A percentile compares a stretch with the other conserved stretches of the same genome.
Evolutionary conservation across 2,113 vertebrate genomes (phyloP).

Genomic region (Astur gentilis): DNA sequence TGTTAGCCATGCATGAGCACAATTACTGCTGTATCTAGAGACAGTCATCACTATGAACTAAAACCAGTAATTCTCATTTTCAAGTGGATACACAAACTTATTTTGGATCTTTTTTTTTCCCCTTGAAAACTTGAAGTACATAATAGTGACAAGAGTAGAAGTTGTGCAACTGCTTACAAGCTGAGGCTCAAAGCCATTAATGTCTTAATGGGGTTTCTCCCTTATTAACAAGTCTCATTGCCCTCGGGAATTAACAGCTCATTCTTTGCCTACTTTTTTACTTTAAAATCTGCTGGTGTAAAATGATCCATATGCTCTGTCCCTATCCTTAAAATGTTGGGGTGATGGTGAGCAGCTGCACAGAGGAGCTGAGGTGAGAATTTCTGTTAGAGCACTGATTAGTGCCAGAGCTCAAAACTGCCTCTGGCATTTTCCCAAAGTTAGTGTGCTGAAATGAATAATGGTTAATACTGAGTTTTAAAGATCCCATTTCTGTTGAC

Average conservation of each 20-base stretch:
- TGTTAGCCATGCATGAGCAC: not conserved
- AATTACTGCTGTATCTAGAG: not conserved
- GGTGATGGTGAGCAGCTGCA: not conserved
- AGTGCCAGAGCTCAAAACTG: conserved; percentile 4
- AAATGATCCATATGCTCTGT: not conserved
- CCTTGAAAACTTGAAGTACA: not conserved
- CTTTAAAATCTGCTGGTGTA: not conserved
- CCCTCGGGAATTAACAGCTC: conserved; percentile 12
- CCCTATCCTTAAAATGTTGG: not conserved
- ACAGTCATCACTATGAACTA: not conserved
- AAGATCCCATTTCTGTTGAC: not conserved
- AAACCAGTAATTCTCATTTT: not conserved
- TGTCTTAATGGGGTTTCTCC: conserved; percentile 33
- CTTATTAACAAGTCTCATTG: not conserved
- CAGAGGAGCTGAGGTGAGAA: not conserved
- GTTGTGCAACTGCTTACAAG: conserved; percentile 32
- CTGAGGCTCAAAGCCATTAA: not conserved
- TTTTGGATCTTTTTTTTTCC: not conserved
- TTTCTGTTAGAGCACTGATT: not conserved
- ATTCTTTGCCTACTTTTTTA: not conserved
- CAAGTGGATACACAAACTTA: not conserved
- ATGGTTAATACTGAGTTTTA: not conserved
- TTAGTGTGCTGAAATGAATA: not conserved
- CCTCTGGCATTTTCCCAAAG: conserved; percentile 14
- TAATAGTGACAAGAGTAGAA: not conserved